Percentiles rank a stretch among this genome's conserved stretches.
Conservation (phyloP, 2,113 vertebrate genomes). For the Dolichallabes microphthalmus region DNA sequence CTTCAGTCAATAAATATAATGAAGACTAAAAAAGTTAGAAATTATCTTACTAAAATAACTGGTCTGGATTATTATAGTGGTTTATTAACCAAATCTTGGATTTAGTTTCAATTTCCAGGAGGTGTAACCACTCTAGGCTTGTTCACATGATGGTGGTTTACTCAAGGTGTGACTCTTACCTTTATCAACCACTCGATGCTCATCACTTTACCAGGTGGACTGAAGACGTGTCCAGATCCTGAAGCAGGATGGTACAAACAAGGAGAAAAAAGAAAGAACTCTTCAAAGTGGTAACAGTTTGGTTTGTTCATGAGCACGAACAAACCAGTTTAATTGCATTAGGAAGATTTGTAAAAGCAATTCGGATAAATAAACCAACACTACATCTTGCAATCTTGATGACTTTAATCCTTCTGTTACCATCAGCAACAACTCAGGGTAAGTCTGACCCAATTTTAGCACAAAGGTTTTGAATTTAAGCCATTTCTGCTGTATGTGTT, state of each 20-base stretch:
- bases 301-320: not conserved
- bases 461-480: not conserved
- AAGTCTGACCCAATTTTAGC: not conserved
- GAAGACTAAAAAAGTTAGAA: too few relatives aligned
- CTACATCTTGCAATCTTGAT: not conserved
- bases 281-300: not conserved
- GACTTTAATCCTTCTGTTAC: constrained; percentile 5
- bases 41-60: not conserved
- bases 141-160: not conserved
- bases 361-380: not conserved
- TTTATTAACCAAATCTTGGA: constrained; percentile 7
- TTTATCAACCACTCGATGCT: not conserved
- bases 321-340: not conserved
- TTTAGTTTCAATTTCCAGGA: not conserved
- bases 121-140: not conserved
- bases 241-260: not conserved
- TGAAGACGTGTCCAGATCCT: not conserved
- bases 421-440: not conserved
- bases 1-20: too few relatives aligned
- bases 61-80: not conserved
- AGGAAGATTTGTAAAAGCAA: not conserved
- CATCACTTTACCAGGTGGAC: not conserved
- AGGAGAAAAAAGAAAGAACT: too few relatives aligned
- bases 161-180: constrained; percentile 29
- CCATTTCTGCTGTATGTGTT: not conserved